These are phyloP conservation scores for Bicyclus anynana DNA, from an alignment of 1,140 invertebrate species.

Conservation along the genomic window DNA sequence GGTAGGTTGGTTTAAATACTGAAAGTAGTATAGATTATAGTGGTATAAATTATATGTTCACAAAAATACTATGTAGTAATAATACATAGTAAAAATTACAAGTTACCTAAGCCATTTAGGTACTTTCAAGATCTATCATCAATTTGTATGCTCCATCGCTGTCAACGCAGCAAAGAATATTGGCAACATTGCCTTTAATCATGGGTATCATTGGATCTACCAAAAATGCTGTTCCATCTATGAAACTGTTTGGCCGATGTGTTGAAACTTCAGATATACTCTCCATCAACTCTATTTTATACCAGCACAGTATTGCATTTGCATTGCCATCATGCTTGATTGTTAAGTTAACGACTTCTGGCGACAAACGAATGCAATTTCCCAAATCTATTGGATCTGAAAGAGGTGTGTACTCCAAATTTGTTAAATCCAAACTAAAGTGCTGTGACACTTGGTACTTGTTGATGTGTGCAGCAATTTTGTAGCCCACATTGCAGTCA, in stretches of 20 bases:
- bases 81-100: not conserved
- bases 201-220: slow-evolving; percentile 35
- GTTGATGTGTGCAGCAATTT: slow-evolving; percentile 51
- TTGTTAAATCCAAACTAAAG: slow-evolving; percentile 47
- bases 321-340: slow-evolving; percentile 37
- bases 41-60: no score
- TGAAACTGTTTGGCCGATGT: slow-evolving; percentile 42
- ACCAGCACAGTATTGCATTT: slow-evolving; percentile 59
- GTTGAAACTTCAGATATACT: slow-evolving; percentile 41
- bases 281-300: slow-evolving; percentile 54
- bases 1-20: no score
- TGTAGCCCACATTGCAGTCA: slow-evolving; percentile 54
- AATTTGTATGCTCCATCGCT: slow-evolving; percentile 51
- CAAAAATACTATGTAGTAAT: no score
- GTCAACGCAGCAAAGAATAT: slow-evolving; percentile 48
- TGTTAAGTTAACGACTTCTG: slow-evolving; percentile 38
- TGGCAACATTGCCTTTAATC: slow-evolving; percentile 29
- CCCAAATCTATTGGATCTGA: slow-evolving; percentile 41
- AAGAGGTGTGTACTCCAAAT: slow-evolving; percentile 47
- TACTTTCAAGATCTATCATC: slow-evolving; percentile 32
- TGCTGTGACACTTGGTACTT: slow-evolving; percentile 59
- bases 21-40: no score
- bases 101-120: slow-evolving; percentile 11
- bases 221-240: slow-evolving; percentile 50
- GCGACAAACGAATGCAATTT: slow-evolving; percentile 19